These are phyloP conservation scores for Callocephalon fimbriatum DNA, from an alignment of 2,113 vertebrate genomes.

Conservation along the genomic window DNA sequence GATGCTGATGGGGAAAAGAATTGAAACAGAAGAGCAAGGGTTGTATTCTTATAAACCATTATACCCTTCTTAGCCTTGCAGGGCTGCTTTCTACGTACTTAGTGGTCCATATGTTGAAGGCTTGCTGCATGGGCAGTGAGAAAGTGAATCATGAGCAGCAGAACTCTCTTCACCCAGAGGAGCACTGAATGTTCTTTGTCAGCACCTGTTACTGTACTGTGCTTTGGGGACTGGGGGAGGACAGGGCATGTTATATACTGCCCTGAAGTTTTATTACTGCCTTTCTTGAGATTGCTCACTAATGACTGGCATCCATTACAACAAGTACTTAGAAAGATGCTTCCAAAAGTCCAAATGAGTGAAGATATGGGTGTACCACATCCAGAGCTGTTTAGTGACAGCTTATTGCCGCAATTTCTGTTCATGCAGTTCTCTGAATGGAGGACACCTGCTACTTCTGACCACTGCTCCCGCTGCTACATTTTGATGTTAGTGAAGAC, in stretches of 20 bases:
- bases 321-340: neutral
- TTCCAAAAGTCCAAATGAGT: neutral
- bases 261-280: neutral
- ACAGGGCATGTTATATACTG: neutral
- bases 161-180: neutral
- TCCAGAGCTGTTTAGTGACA: neutral
- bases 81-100: neutral
- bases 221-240: neutral
- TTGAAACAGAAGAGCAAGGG: neutral
- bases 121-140: neutral
- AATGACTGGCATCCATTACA: neutral
- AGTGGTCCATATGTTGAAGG: fast-evolving
- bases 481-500: neutral
- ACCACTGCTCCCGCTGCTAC: neutral
- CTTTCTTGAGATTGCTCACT: neutral
- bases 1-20: fast-evolving
- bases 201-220: neutral
- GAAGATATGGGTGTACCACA: fast-evolving
- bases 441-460: neutral
- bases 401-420: no score
- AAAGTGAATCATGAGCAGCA: neutral
- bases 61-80: neutral
- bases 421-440: neutral
- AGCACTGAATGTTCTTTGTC: neutral
- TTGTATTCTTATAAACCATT: neutral